Base-by-base conservation (phyloP, 2,888 invertebrate genomes). In the Tupiocoris notatus region DNA sequence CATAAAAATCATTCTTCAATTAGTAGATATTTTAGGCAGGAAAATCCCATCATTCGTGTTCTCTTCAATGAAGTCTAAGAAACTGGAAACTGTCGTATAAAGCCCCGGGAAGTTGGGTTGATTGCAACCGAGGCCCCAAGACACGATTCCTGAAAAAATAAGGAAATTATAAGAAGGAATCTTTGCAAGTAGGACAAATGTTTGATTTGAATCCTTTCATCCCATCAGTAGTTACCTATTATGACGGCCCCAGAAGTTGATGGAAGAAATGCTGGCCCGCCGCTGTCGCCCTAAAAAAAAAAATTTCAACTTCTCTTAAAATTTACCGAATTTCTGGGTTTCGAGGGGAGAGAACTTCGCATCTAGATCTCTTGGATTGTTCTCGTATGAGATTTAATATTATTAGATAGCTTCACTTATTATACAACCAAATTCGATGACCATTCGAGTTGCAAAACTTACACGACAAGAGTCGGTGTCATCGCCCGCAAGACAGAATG, bases 381-480 rank as follows among this genome's bases (percentile, higher is more conserved):
- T n/a, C n/a, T n/a, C n/a, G n/a, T n/a, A n/a, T n/a, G n/a, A n/a
- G n/a, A n/a, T n/a, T n/a, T n/a, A n/a, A n/a, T n/a, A n/a, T n/a
- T n/a, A n/a, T n/a, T n/a, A n/a, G n/a, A n/a, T n/a, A n/a, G n/a
- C n/a, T n/a, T n/a, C n/a, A n/a, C n/a, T n/a, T n/a, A n/a, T n/a
- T n/a, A n/a, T n/a, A n/a, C n/a, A n/a, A n/a, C n/a, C n/a, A n/a
- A n/a, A n/a, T n/a, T n/a, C n/a, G n/a, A n/a, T n/a, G n/a, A n/a
- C n/a, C n/a, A n/a, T n/a, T n/a, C n/a, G n/a, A n/a, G n/a, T n/a
- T 39, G 12, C 39, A 39, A 3, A 12, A 2, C 73, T 73, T 63
- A 73, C 73, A 25, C 73, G 73, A 39, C 73, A 73, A 18, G 62
- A 23, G 22, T 73, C 73, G 0, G 73, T 73, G 54, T 63, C 39